Evolutionary conservation across 2,797 vertebrate genomes (phyloP).

Genomic region (Choloepus didactylus): DNA sequence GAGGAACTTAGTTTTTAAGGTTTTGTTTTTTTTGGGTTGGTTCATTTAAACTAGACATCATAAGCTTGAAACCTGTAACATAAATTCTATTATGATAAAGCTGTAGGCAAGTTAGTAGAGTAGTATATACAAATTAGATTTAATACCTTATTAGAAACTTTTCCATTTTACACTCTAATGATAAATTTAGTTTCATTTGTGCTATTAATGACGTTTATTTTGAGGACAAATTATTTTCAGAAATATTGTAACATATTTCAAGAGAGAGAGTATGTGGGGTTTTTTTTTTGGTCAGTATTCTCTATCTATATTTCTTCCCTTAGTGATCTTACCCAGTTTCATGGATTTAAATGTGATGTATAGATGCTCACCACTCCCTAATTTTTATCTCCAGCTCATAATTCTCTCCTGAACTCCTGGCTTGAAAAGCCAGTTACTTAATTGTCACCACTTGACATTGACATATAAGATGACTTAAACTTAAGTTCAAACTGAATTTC

Average conservation of each 20-base stretch:
- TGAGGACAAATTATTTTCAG: background rate
- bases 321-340: background rate
- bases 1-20: background rate
- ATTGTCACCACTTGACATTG: background rate
- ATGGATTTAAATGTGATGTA: background rate
- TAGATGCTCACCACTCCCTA: background rate
- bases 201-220: background rate
- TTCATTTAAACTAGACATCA: background rate
- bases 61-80: background rate
- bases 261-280: background rate
- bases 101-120: background rate
- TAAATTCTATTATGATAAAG: slow-evolving; percentile 12
- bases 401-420: background rate
- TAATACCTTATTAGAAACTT: background rate
- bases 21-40: background rate
- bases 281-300: background rate
- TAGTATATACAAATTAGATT: background rate
- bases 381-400: slow-evolving; percentile 4
- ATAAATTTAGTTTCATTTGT: slow-evolving; percentile 22
- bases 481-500: slow-evolving; percentile 1
- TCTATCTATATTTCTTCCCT: background rate
- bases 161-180: background rate
- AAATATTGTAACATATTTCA: slow-evolving; percentile 3
- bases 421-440: background rate
- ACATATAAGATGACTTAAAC: background rate